phyloP scores from a whole-genome alignment of 2,113 vertebrate species.

The Urocitellus parryii region DNA sequence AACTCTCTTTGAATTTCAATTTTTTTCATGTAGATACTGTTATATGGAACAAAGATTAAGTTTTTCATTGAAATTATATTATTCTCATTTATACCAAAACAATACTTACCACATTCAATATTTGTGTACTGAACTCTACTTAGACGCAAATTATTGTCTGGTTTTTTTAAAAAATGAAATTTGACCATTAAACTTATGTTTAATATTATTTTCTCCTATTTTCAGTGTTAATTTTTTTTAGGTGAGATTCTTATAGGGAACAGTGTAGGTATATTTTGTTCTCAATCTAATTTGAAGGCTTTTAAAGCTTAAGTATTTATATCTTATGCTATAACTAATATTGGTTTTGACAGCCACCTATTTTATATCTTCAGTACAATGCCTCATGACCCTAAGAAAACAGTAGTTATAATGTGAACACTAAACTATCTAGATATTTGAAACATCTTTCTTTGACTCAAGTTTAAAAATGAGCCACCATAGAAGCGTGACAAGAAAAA shows the following conservation, averaged over 20 bases:
- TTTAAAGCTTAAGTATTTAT: neutral
- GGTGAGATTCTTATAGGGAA: neutral
- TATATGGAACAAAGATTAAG: neutral
- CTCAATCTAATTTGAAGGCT: neutral
- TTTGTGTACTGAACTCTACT: neutral
- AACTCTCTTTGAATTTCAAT: neutral
- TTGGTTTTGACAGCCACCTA: slow-evolving; percentile 27
- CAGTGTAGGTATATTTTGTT: neutral
- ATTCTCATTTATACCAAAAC: neutral
- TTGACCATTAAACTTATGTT: neutral
- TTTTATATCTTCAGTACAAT: slow-evolving; percentile 21
- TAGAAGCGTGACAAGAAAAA: neutral
- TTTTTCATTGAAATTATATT: neutral
- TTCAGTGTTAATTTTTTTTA: neutral
- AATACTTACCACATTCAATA: neutral
- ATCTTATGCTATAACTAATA: neutral
- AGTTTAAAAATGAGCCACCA: neutral
- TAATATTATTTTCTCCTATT: neutral
- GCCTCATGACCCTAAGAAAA: neutral
- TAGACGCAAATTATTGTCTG: neutral
- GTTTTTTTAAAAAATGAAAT: neutral
- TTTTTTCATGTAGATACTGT: neutral
- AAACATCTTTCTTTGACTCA: neutral
- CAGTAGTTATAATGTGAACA: neutral
- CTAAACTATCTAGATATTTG: neutral